Evolutionary conservation across 2,113 vertebrate species (phyloP), one percentile per base, ranked within the genome.

Genomic region (Aptenodytes forsteri): DNA sequence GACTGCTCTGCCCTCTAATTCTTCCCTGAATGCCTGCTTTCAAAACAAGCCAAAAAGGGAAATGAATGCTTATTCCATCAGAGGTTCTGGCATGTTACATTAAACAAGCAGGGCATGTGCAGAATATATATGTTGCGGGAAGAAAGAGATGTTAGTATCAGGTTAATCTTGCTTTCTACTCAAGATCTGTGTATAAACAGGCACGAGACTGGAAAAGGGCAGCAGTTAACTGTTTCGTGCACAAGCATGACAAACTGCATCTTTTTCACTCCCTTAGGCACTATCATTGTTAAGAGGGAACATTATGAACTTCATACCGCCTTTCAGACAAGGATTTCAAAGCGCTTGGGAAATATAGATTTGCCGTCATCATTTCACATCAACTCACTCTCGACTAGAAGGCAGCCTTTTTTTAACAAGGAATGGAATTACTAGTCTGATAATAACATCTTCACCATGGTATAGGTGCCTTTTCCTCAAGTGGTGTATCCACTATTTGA

Each of bases 1-100:
- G 87, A 73, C 87, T 97, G 84, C 90, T 90, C 58, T 82, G 71
- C 76, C 76, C 87, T 95, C 26, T 67, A 88, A 71, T 95, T 96
- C 85, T 91, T 92, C 70, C 89, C 94, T 95, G 84, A 97, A 97
- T 95, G 89, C 65, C 30, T 93, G 76, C 95, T 97, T 97, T 98
- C 89, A 97, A 96, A 97, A 92, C 70, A 91, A 96, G 95, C 70
- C 95, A 92, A 71, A 93, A 97, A 82, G 86, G 82, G 92, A 97
- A 96, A 91, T 0, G 1, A 96, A 34, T 80, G 78, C 34, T 95
- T 70, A 89, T 55, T 84, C 71, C 56, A 82, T 56, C 29, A 49
- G 78, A 95, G 36, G 75, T 66, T 88, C 85, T 73, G 34, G 54
- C 66, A 65, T 32, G 14, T 73, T 66, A 73, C 40, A 62, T 27